Evolutionary conservation across 2,888 invertebrate genomes (phyloP).

Genomic region (Steinernema hermaphroditum): DNA sequence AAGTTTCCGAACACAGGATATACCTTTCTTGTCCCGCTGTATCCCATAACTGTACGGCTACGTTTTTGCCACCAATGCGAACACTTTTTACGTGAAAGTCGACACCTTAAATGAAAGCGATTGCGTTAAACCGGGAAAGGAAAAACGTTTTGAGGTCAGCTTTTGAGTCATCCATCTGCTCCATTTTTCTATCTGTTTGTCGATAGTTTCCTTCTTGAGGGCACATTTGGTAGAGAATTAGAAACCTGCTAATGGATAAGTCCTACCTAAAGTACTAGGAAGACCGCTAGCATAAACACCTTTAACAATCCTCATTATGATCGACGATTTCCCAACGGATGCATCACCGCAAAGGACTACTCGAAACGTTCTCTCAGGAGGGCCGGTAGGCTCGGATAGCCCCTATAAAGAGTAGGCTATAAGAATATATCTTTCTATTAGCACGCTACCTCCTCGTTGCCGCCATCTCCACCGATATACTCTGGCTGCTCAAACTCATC

Average conservation of each 20-base stretch:
- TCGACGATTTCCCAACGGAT: slow-evolving; percentile 73
- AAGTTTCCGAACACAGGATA: neutral
- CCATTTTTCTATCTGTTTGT: no score
- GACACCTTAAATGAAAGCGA: slow-evolving; percentile 67
- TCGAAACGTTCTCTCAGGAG: slow-evolving; percentile 73
- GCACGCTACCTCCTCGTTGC: neutral
- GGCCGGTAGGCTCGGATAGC: slow-evolving; percentile 38
- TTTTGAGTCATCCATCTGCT: no score
- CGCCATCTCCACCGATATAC: neutral
- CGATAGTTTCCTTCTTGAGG: no score
- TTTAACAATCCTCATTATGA: slow-evolving; percentile 72
- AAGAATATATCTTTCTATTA: neutral
- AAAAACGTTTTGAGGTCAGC: no score
- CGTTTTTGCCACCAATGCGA: slow-evolving; percentile 70
- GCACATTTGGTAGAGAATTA: neutral
- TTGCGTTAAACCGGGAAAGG: slow-evolving; percentile 1
- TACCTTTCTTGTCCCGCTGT: slow-evolving; percentile 73
- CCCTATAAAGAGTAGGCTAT: slow-evolving; percentile 15
- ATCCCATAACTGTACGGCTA: slow-evolving; percentile 72
- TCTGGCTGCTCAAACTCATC: neutral
- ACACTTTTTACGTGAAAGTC: slow-evolving; percentile 72
- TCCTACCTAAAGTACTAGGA: slow-evolving; percentile 72
- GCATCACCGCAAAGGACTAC: slow-evolving; percentile 74
- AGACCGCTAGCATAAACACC: slow-evolving; percentile 71
- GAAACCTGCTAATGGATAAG: neutral